Conservation (phyloP, 1,140 invertebrate species). For the Colletes gigas region DNA sequence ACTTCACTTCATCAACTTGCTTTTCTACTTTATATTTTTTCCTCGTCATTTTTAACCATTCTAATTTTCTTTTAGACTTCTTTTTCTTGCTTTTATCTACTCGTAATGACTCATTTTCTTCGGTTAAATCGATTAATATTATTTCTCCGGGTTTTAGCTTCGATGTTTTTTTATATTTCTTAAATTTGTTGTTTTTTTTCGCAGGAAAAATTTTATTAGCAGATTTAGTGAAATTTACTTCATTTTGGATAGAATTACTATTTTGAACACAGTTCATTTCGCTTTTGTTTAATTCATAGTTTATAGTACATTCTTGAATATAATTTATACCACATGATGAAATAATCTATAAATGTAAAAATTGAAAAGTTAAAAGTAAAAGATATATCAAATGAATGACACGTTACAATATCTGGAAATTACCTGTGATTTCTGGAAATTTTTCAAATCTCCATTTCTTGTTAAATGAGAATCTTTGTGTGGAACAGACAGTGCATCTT, state of each 20-base stretch:
- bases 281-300: constrained; percentile 27
- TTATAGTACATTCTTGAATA: background rate
- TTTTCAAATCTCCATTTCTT: constrained; percentile 16
- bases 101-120: constrained; percentile 58
- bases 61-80: constrained; percentile 52
- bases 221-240: constrained; percentile 9
- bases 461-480: constrained; percentile 13
- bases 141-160: constrained; percentile 60
- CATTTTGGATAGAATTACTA: background rate
- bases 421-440: constrained; percentile 42
- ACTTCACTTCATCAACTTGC: constrained; percentile 47
- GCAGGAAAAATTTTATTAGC: constrained; percentile 5
- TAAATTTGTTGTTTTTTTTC: constrained; percentile 30
- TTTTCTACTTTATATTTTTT: constrained; percentile 44
- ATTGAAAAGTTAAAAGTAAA: background rate
- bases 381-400: constrained; percentile 4
- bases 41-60: constrained; percentile 61
- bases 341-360: constrained; percentile 17
- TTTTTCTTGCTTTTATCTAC: constrained; percentile 46
- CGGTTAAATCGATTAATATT: constrained; percentile 72
- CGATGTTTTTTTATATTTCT: constrained; percentile 37
- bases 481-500: constrained; percentile 51
- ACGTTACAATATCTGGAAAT: background rate
- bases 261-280: background rate
- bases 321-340: constrained; percentile 4